These are phyloP conservation scores for Helicoverpa armigera DNA, from an alignment of 1,140 invertebrate species.

Conservation along the genomic window DNA sequence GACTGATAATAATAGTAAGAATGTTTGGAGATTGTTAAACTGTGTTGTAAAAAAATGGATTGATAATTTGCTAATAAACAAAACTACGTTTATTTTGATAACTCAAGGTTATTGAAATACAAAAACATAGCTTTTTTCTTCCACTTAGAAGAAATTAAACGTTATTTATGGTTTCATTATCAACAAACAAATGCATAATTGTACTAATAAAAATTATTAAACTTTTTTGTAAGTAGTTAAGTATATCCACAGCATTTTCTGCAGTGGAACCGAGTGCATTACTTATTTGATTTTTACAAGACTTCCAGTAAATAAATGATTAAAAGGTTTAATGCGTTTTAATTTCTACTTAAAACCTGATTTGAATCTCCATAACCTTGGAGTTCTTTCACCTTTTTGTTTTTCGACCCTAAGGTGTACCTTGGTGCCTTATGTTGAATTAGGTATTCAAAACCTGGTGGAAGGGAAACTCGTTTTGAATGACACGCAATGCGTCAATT, in stretches of 20 bases:
- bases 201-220: too few species aligned
- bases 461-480: background rate
- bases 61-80: too few species aligned
- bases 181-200: too few species aligned
- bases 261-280: background rate
- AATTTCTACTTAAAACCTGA: background rate
- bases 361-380: background rate
- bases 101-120: too few species aligned
- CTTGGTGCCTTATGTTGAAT: conserved; percentile 11
- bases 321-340: conserved; percentile 27
- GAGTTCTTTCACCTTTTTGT: conserved; percentile 17
- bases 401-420: conserved; percentile 1
- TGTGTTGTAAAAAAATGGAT: too few species aligned
- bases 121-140: too few species aligned
- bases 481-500: background rate
- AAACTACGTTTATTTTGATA: too few species aligned
- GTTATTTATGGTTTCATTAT: background rate
- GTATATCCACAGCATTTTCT: background rate
- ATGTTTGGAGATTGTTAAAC: too few species aligned
- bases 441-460: background rate
- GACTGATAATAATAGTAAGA: too few species aligned
- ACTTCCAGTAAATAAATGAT: background rate
- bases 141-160: too few species aligned
- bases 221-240: too few species aligned
- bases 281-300: conserved; percentile 14